phyloP scores from a whole-genome alignment of 2,797 vertebrate species.

The Enteromius unitaeniatus region DNA sequence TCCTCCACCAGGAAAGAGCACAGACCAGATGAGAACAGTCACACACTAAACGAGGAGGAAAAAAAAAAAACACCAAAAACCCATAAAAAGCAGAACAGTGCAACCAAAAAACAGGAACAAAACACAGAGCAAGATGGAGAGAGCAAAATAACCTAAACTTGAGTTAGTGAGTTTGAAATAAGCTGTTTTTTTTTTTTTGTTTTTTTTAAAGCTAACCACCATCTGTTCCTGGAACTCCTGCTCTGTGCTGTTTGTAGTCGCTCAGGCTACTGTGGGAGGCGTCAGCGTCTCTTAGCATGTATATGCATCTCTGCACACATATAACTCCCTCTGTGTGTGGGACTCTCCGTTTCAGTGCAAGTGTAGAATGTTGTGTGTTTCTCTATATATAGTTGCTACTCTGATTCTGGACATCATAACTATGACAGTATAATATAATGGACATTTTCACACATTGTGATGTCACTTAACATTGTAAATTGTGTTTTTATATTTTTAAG shows the following conservation, averaged over 20 bases:
- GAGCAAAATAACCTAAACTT: not conserved
- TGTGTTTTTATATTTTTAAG: no score
- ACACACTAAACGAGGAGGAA: constrained; percentile 5
- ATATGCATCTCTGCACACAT: constrained; percentile 20
- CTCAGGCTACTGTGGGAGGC: constrained; percentile 46
- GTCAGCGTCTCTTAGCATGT: constrained; percentile 27
- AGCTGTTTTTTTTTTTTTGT: not conserved
- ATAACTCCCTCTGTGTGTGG: constrained; percentile 22
- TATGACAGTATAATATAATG: not conserved
- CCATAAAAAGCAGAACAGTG: constrained; percentile 42
- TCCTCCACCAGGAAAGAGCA: constrained; percentile 61
- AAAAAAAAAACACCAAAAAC: constrained; percentile 1
- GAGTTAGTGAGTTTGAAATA: not conserved
- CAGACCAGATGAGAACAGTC: constrained; percentile 49
- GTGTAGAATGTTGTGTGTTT: constrained; percentile 11
- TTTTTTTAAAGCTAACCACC: constrained; percentile 48
- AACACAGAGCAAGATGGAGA: not conserved
- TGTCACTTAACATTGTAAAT: not conserved
- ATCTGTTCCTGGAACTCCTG: constrained; percentile 61
- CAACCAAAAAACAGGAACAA: constrained; percentile 8
- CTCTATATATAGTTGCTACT: not conserved
- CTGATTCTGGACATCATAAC: not conserved
- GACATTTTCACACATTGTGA: not conserved
- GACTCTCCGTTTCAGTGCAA: constrained; percentile 8
- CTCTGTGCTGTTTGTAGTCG: constrained; percentile 40